Base-by-base conservation (phyloP, 2,888 invertebrate genomes). In the Sphaerophoria rueppellii region DNA sequence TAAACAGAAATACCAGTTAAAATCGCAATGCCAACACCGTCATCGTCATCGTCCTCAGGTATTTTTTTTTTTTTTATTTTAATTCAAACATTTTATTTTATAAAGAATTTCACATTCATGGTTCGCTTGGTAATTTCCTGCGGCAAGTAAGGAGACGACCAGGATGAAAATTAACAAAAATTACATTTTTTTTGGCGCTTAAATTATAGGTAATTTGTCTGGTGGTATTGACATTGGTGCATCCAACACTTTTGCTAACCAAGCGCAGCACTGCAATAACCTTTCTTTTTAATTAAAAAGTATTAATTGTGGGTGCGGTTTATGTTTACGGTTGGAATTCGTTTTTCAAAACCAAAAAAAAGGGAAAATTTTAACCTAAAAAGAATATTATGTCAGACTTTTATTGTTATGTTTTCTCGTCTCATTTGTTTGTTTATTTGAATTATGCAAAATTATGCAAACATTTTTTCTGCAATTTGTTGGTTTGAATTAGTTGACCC, bases 211-310 rank as follows among this genome's bases (percentile, higher is more conserved):
- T 70, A 82, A 82, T 82, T 82, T 78, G 82, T 82, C 71, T 63
- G 69, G 63, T 48, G 55, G 65, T 78, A 82, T 82, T 82, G 82
- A 82, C 74, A 74, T 48, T 65, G 63, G 52, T 78, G 74, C 58
- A 35, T 12, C 24, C 16, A 24, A 24, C 40, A 14, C 0, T 24
- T 35, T 16, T 14, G 11, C 7, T 12, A 12, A 43, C 43, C 43
- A 48, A 63, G n/a, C 40, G 52, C 24, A 12, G 69, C 37, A 82
- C 24, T 14, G 69, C 46, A 82, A 77, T 82, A 77, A 82, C 74
- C 74, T 58, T 78, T 54, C 57, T 35, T 82, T 82, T 82, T 82
- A 82, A 82, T 82, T 82, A 82, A 82, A 82, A 82, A 74, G 77
- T 78, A 82, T 78, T 82, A 78, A 74, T 82, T 78, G 82, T 54